Evolutionary conservation across 2,113 vertebrate genomes (phyloP), one percentile per base, ranked within the genome.

Genomic region (Pollachius pollachius): DNA sequence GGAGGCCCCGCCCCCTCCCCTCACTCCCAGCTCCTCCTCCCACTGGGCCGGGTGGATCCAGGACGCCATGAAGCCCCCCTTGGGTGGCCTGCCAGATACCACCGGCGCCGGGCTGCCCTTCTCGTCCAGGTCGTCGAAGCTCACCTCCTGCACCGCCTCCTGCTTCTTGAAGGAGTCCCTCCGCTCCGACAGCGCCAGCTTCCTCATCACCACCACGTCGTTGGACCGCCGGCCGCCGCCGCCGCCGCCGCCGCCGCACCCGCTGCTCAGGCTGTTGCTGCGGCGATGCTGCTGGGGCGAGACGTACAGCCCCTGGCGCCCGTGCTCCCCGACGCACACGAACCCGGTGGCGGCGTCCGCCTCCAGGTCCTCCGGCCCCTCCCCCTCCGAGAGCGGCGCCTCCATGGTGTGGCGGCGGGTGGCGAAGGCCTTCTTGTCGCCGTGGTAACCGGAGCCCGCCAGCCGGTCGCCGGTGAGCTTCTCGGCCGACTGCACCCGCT

Each of bases 101-200:
- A 82, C 76, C 52, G 70, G 60, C 0, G 67, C 62, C 3, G 19
- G 69, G 64, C 30, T 80, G 19, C 86, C 84, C 34, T 71, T 61
- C 0, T 87, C 73, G 0, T 90, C 91, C 48, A 82, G 69, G 0
- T 88, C 94, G 0, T 97, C 96, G 0, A 95, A 94, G 73, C 94
- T 95, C 73, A 97, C 94, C 84, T 98, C 96, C 80, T 96, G 95
- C 59, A 98, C 96, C 0, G 96, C 96, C 72, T 96, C 95, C 68
- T 98, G 96, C 77, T 97, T 98, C 87, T 96, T 96, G 88, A 98
- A 97, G 27, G 95, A 97, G 87, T 98, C 96, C 41, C 95, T 89
- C 60, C 95, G 92, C 82, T 98, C 96, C 0, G 94, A 94, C 65
- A 96, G 91, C 69, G 95, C 95, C 73, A 96, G 85, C 76, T 95